These are phyloP conservation scores for Nomia melanderi DNA, from an alignment of 1,140 invertebrate genomes.

Conservation along the genomic window DNA sequence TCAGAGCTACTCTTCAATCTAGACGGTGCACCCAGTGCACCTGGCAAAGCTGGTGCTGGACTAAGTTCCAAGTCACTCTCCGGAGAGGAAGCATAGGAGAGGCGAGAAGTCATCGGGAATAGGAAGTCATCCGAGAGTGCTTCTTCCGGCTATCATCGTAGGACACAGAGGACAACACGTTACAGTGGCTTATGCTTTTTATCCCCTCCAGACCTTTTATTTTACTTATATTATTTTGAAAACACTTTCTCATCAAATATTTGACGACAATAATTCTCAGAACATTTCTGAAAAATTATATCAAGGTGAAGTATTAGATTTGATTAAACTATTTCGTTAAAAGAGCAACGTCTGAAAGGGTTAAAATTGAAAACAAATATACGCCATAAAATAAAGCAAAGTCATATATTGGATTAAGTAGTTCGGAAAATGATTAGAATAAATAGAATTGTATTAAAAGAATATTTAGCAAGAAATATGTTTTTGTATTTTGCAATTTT, in stretches of 20 bases:
- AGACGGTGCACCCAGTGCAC: conserved; percentile 83
- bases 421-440: conserved; percentile 7
- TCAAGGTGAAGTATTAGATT: neutral
- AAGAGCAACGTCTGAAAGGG: conserved; percentile 8
- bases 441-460: neutral
- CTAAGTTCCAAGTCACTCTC: conserved; percentile 96
- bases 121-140: conserved; percentile 97
- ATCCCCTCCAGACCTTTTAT: conserved; percentile 28
- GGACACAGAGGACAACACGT: conserved; percentile 76
- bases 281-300: neutral
- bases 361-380: conserved; percentile 36
- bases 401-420: conserved; percentile 26
- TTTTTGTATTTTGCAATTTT: neutral
- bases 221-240: neutral
- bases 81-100: conserved; percentile 97
- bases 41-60: conserved; percentile 85
- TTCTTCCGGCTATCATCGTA: conserved; percentile 87
- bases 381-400: conserved; percentile 32
- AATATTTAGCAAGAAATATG: neutral
- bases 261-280: neutral
- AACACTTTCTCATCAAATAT: neutral
- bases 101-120: conserved; percentile 97
- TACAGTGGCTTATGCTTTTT: conserved; percentile 58
- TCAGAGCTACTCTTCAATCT: conserved; percentile 93
- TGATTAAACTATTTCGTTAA: neutral